These are phyloP conservation scores for Triplophysa dalaica DNA, from an alignment of 2,113 vertebrate species.

Conservation along the genomic window DNA sequence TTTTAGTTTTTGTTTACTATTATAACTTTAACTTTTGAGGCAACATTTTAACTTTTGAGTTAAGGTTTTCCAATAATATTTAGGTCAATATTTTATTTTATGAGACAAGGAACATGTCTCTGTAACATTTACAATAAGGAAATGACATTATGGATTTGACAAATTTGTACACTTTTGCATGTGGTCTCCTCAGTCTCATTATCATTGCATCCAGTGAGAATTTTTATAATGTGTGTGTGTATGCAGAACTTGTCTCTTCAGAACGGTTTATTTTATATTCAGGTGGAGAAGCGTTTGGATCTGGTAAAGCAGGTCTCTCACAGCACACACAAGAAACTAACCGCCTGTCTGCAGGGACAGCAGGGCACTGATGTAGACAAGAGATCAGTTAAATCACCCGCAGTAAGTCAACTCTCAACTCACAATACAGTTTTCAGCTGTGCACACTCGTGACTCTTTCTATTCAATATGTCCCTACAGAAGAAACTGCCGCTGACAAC, in stretches of 20 bases:
- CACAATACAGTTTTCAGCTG: background rate
- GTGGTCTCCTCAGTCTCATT: no score
- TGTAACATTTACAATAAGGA: no score
- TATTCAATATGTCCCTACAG: constrained; percentile 68
- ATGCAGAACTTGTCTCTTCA: background rate
- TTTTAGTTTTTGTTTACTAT: no score
- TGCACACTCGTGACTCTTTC: background rate
- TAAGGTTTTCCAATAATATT: no score
- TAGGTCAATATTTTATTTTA: no score
- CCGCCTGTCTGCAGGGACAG: constrained; percentile 95
- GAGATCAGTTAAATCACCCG: constrained; percentile 86
- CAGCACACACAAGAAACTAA: constrained; percentile 98
- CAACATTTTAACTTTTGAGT: no score
- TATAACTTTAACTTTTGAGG: no score
- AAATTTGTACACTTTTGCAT: no score
- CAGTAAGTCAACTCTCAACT: constrained; percentile 62
- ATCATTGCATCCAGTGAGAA: no score
- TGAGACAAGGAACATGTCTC: no score
- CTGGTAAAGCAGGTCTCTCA: constrained; percentile 97
- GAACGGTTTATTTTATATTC: constrained; percentile 19
- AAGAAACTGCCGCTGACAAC: constrained; percentile 94
- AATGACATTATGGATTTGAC: no score
- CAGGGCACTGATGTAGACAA: constrained; percentile 92
- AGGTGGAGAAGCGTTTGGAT: constrained; percentile 98
- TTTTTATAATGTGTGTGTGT: no score